Evolutionary conservation across 2,888 invertebrate genomes (phyloP).

Genomic region (Cheilosia scutellata): DNA sequence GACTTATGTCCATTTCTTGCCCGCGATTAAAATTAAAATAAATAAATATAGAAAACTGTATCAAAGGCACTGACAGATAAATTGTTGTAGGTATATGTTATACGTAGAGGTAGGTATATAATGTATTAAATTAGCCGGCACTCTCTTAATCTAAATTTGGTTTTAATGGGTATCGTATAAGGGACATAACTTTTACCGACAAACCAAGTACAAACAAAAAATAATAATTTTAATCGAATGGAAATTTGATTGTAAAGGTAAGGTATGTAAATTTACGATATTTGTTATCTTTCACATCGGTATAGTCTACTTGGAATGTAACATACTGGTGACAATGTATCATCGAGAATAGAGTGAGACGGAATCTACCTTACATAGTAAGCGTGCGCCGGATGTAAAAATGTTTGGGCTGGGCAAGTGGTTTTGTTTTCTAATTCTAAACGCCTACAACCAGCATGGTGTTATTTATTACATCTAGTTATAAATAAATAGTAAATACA

Average conservation of each 20-base stretch:
- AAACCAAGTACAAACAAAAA: constrained; percentile 35
- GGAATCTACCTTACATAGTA: constrained; percentile 23
- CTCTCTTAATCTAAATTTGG: constrained; percentile 49
- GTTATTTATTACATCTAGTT: constrained; percentile 52
- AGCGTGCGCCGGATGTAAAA: constrained; percentile 54
- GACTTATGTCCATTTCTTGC: constrained; percentile 6
- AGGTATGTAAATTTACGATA: constrained; percentile 2
- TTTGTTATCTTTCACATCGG: constrained; percentile 39
- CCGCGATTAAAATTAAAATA: constrained; percentile 37
- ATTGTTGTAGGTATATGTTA: background rate
- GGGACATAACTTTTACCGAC: constrained; percentile 31
- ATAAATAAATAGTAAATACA: background rate
- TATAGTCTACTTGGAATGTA: constrained; percentile 28
- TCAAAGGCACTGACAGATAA: constrained; percentile 25
- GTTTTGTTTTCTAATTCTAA: constrained; percentile 55
- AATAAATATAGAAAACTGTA: constrained; percentile 4
- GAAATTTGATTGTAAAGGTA: constrained; percentile 12
- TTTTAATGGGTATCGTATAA: constrained; percentile 12
- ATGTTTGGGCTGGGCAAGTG: constrained; percentile 56
- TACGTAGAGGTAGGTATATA: too few species aligned
- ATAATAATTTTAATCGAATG: constrained; percentile 15
- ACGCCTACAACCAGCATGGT: constrained; percentile 60
- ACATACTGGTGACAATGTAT: constrained; percentile 40
- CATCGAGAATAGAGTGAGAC: constrained; percentile 26
- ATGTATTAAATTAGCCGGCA: constrained; percentile 38